Base-by-base conservation (phyloP, 2,797 vertebrate species). In the Hylomyscus alleni region DNA sequence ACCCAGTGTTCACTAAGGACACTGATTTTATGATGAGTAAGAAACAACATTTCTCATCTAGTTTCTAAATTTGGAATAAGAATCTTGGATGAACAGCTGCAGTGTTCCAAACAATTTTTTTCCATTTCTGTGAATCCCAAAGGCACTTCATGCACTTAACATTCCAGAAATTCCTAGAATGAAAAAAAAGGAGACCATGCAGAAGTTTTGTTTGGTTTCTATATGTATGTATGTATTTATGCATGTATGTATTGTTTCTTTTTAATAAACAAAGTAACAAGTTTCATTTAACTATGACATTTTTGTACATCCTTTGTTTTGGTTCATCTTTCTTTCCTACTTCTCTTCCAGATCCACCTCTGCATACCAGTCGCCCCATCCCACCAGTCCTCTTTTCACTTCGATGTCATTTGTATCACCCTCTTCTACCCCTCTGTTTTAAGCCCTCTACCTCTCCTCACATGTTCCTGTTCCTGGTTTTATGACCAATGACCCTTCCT, bases 141-240 rank as follows among this genome's bases (percentile, higher is more conserved):
- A 91, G 47, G n/a, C 44, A 40, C 50, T 93, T 94, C 72, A 58
- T 89, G 91, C 29, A 88, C 86, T 95, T 89, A 95, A 78, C 87
- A 97, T 97, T 94, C 76, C 19, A 84, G 13, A 95, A 85, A 95
- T 95, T 95, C 58, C 76, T 91, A n/a, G 54, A 95, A 91, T 94
- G 47, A 52, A 95, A 86, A 92, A 86, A 75, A 72, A 78, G 4
- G 85, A 90, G 54, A 92, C 76, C 60, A 95, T 10, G 52, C n/a
- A 44, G 26, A 1, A 12, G 17, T 73, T 91, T 13, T 62, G 8
- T 54, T 87, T 72, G 26, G 22, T 72, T 72, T 37, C 3, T 0
- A 67, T 26, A 69, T 52, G 11, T 52, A 10, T 72, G 34, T 37
- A 3, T 72, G 8, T 40, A 2, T 34, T 5, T 37, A 11, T 29